A percentile compares a stretch with the other conserved stretches of the same genome.
These are phyloP conservation scores for Eurois occulta DNA, from an alignment of 2,888 invertebrate species.

Conservation along the genomic window DNA sequence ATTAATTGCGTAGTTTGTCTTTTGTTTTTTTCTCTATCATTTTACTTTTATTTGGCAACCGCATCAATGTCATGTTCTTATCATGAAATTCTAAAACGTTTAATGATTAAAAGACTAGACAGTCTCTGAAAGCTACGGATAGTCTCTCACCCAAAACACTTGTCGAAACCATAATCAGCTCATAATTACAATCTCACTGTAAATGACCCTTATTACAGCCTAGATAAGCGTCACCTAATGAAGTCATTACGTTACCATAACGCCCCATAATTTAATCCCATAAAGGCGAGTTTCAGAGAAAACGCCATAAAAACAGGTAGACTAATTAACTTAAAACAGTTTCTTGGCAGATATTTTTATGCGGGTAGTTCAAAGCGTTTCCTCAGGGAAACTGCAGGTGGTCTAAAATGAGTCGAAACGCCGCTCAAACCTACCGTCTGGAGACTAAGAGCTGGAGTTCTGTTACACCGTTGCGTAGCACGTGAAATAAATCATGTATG, in stretches of 20 bases:
- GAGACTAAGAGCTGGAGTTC: slow-evolving; percentile 35
- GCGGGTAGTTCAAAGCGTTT: slow-evolving; percentile 59
- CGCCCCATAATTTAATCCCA: slow-evolving; percentile 46
- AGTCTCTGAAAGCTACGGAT: background rate
- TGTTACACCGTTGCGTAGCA: slow-evolving; percentile 60
- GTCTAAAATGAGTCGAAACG: slow-evolving; percentile 66
- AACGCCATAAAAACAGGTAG: slow-evolving; percentile 48
- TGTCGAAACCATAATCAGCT: slow-evolving; percentile 15
- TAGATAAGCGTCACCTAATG: slow-evolving; percentile 52
- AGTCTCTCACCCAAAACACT: background rate
- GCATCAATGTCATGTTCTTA: background rate
- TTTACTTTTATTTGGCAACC: background rate
- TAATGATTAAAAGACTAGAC: background rate
- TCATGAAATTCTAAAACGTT: background rate
- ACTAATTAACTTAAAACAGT: slow-evolving; percentile 71
- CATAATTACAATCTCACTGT: slow-evolving; percentile 27
- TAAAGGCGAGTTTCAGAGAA: slow-evolving; percentile 45
- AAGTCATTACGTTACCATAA: slow-evolving; percentile 58
- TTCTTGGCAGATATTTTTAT: slow-evolving; percentile 65
- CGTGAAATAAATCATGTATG: background rate
- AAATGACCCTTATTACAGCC: slow-evolving; percentile 12
- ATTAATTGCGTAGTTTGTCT: too few relatives aligned
- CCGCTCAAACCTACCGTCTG: slow-evolving; percentile 48
- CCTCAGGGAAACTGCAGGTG: slow-evolving; percentile 72
- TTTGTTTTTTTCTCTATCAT: background rate